Evolutionary conservation across 2,113 vertebrate genomes (phyloP).

Genomic region (Geococcyx californianus): DNA sequence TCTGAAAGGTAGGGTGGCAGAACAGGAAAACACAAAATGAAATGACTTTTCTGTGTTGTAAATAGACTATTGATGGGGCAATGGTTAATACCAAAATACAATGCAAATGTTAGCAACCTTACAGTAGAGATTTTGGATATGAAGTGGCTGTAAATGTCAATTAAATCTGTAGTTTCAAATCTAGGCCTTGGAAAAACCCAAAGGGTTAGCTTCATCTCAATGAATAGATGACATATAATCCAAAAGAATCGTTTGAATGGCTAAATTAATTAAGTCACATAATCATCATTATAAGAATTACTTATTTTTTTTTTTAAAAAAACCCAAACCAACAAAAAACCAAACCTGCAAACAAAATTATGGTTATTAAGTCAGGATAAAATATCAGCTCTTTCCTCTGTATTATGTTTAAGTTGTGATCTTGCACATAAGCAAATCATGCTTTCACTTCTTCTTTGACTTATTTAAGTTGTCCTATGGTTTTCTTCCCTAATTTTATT

Average conservation of each 20-base stretch:
- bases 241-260: background rate
- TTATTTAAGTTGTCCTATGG: fast-evolving
- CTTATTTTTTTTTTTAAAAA: background rate
- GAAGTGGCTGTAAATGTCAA: background rate
- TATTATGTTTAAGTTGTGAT: background rate
- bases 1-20: background rate
- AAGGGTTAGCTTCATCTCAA: background rate
- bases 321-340: no score
- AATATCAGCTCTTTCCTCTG: background rate
- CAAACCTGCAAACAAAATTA: background rate
- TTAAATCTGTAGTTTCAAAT: background rate
- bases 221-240: background rate
- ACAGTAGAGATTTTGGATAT: background rate
- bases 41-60: background rate
- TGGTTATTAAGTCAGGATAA: background rate
- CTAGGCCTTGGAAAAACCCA: background rate
- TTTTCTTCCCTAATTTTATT: background rate
- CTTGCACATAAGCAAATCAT: background rate
- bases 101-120: background rate
- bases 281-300: background rate
- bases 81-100: background rate
- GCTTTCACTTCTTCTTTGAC: background rate
- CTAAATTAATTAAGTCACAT: background rate
- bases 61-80: background rate
- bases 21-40: background rate